These are phyloP conservation scores for Tridacna gigas DNA, from an alignment of 2,888 invertebrate species.

Conservation along the genomic window DNA sequence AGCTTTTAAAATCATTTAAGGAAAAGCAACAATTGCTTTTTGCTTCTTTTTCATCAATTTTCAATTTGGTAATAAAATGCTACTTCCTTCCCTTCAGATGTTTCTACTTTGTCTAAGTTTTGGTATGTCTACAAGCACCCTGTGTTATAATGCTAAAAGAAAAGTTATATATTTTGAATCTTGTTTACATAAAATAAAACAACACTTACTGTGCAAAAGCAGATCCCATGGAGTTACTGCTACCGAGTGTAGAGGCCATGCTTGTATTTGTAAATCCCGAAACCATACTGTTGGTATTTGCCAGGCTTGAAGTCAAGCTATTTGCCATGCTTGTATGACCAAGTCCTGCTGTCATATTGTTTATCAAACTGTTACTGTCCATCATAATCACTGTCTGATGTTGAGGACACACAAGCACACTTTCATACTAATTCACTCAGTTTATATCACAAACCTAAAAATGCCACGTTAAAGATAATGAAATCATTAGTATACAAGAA, in stretches of 20 bases:
- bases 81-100: no score
- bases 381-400: background rate
- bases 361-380: conserved; percentile 21
- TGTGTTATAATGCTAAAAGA: no score
- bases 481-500: no score
- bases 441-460: no score
- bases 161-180: no score
- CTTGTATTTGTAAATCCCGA: conserved; percentile 58
- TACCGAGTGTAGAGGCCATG: conserved; percentile 16
- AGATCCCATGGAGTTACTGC: conserved; percentile 43
- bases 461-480: no score
- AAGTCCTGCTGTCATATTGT: conserved; percentile 37
- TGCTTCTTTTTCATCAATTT: no score
- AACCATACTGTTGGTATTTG: conserved; percentile 60
- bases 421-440: conserved; percentile 2
- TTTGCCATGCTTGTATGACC: conserved; percentile 54
- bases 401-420: conserved; percentile 2
- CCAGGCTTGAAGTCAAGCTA: conserved; percentile 56
- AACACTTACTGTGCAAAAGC: conserved; percentile 31
- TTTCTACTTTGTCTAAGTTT: no score
- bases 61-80: no score
- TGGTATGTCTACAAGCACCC: background rate
- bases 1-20: no score
- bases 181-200: background rate
- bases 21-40: no score